Base-by-base conservation (phyloP, 2,797 vertebrate genomes). In the Falco cherrug region DNA sequence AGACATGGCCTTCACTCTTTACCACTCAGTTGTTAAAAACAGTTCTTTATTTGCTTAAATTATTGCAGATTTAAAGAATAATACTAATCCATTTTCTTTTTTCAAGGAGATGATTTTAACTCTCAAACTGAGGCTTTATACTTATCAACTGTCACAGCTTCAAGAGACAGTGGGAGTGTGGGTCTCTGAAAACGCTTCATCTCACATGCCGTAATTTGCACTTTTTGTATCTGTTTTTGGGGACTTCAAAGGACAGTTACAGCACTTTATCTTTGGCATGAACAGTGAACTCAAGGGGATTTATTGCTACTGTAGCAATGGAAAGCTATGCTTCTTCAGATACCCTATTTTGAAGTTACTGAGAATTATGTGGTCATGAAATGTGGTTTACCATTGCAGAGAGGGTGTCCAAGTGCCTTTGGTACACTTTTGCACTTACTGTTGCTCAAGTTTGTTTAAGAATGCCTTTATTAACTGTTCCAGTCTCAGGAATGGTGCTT, bases 51-150 rank as follows among this genome's bases (percentile, higher is more conserved):
- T 90, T 75, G 43, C 41, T 75, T 82, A 39, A 69, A 51, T 73
- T 35, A 65, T 21, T 69, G 16, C 5, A 47, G 19, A 69, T 63
- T 84, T 86, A 29, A 1, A 60, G 91, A 95, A 43, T 90, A 89
- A 84, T 48, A 28, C 5, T 68, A 11, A 35, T 56, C 3, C 4
- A 31, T 82, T 93, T 84, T 89, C 15, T 88, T 92, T 91, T 73
- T 89, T 97, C 73, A 75, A 77, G 89, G 97, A 53, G 92, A 93
- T 39, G 68, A 91, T 63, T 89, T 71, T 41, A 96, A 90, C 39
- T 54, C 57, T 65, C 91, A 92, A 22, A 86, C 50, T 59, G 82
- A 95, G 33, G 51, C 54, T 67, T 83, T 84, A 33, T 90, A 73
- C 47, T 69, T 93, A 65, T 60, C 87, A 74, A 61, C 89, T 31